These are phyloP conservation scores for Aleiodes alternator DNA, from an alignment of 2,888 invertebrate genomes.

Conservation along the genomic window DNA sequence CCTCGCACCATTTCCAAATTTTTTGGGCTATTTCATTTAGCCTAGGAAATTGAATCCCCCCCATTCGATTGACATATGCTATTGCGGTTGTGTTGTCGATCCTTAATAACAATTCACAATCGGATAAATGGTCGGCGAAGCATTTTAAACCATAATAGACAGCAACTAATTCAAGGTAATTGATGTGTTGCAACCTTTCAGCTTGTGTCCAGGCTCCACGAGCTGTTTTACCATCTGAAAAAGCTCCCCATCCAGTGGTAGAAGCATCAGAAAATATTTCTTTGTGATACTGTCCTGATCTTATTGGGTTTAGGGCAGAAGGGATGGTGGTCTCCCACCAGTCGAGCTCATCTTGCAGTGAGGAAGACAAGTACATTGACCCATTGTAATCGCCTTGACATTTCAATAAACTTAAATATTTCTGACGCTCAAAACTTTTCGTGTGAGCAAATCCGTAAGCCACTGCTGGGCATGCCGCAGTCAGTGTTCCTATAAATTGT, in stretches of 20 bases:
- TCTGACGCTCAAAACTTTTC: conserved; percentile 42
- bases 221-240: neutral
- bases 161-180: conserved; percentile 45
- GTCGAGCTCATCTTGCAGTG: conserved; percentile 37
- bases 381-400: conserved; percentile 40
- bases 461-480: conserved; percentile 45
- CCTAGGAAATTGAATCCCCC: conserved; percentile 50
- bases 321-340: conserved; percentile 44
- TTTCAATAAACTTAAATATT: conserved; percentile 34
- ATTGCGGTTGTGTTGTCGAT: conserved; percentile 54
- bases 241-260: conserved; percentile 34
- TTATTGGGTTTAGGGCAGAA: conserved; percentile 35
- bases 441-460: conserved; percentile 41
- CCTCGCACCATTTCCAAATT: conserved; percentile 54
- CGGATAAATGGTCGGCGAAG: neutral
- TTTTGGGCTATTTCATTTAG: conserved; percentile 45
- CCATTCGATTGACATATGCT: conserved; percentile 55
- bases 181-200: conserved; percentile 47
- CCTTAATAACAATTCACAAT: conserved; percentile 42
- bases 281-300: conserved; percentile 41
- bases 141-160: conserved; percentile 19
- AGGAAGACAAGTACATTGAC: conserved; percentile 36
- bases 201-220: conserved; percentile 30
- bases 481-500: conserved; percentile 38
- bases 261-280: conserved; percentile 46